A percentile compares a stretch with the other conserved stretches of the same genome.
phyloP scores from a whole-genome alignment of 2,888 invertebrate species.

The Ptychoptera albimana region DNA sequence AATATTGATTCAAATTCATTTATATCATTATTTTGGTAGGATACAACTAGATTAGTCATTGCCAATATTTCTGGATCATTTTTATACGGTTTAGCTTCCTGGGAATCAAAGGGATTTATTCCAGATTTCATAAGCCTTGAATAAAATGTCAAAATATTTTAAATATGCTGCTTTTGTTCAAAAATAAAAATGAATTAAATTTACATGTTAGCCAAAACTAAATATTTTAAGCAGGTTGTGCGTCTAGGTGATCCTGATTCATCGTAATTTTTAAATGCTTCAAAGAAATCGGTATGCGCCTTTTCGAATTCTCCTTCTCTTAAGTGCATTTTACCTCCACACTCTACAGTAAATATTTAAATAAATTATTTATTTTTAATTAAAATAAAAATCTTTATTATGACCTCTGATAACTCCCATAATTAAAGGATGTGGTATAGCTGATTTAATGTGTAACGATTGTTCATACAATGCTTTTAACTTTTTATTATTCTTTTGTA shows the following conservation, averaged over 20 bases:
- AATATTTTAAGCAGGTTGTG: conserved; percentile 93
- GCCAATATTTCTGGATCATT: conserved; percentile 98
- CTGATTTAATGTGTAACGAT: conserved; percentile 95
- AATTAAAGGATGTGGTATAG: conserved; percentile 98
- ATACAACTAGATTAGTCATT: conserved; percentile 95
- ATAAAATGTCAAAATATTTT: conserved; percentile 7
- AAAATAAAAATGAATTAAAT: conserved; percentile 26
- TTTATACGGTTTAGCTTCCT: conserved; percentile 99
- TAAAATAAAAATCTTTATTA: conserved; percentile 1
- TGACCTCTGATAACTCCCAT: conserved; percentile 97
- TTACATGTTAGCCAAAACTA: conserved; percentile 96
- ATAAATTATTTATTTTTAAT: not conserved
- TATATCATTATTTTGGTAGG: conserved; percentile 97
- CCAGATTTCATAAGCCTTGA: conserved; percentile 94
- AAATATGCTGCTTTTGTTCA: not conserved
- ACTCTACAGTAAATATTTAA: conserved; percentile 43
- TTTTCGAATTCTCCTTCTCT: conserved; percentile 97
- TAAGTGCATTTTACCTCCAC: conserved; percentile 99
- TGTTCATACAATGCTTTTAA: conserved; percentile 93
- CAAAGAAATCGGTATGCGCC: conserved; percentile 98
- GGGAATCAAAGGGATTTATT: conserved; percentile 98
- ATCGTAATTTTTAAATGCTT: conserved; percentile 98
- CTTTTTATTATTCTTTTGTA: conserved; percentile 98
- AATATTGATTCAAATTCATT: conserved; percentile 95
- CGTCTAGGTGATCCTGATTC: conserved; percentile 94